phyloP scores from a whole-genome alignment of 2,113 vertebrate species.

The Parotia lawesii region DNA sequence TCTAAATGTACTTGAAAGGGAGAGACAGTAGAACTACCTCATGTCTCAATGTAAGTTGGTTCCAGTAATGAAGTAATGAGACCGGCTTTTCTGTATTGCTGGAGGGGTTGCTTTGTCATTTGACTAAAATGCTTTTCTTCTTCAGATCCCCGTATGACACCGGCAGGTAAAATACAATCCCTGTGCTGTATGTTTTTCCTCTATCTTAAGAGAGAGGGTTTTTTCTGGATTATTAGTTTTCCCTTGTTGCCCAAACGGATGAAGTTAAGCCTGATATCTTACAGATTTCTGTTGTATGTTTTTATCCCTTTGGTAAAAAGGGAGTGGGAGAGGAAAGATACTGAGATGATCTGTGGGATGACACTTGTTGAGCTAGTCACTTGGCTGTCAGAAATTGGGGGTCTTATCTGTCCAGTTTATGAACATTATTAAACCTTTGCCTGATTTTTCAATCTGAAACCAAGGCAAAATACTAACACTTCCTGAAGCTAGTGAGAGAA shows the following conservation, averaged over 20 bases:
- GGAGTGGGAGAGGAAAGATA: fast-evolving
- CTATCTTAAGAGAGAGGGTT: not conserved
- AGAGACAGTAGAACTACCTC: not conserved
- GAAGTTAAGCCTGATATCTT: not conserved
- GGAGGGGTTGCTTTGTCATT: not conserved
- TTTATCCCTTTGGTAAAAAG: not conserved
- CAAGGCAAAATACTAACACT: not conserved
- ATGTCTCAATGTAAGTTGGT: not conserved
- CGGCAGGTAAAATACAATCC: not conserved
- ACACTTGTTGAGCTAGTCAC: not conserved
- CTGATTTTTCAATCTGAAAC: not conserved
- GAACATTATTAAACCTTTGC: not conserved
- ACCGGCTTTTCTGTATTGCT: not conserved
- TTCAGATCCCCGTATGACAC: not conserved
- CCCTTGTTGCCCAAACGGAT: not conserved
- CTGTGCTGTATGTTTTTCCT: not conserved
- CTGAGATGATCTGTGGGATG: not conserved
- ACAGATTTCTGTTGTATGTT: not conserved
- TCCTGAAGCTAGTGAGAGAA: not conserved
- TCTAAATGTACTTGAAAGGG: not conserved
- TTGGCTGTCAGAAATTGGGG: not conserved
- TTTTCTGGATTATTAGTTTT: not conserved
- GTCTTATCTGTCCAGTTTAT: not conserved
- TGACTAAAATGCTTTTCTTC: not conserved
- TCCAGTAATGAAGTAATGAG: not conserved